These are phyloP conservation scores for Odontothrips loti DNA, from an alignment of 2,888 invertebrate genomes.

Conservation along the genomic window DNA sequence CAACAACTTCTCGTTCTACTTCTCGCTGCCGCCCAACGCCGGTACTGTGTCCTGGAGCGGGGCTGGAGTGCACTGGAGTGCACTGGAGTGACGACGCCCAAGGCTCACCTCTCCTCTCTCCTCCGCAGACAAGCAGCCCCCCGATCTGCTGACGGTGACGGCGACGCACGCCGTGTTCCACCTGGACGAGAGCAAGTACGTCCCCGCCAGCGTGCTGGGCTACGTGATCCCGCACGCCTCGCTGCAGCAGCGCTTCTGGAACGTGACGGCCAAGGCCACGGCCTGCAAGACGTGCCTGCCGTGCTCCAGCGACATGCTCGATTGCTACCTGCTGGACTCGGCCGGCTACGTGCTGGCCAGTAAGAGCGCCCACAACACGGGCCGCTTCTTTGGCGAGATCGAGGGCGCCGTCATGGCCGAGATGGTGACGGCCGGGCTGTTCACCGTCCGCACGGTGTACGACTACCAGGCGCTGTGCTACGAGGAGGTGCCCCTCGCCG, in stretches of 20 bases:
- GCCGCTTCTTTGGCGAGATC: constrained; percentile 80
- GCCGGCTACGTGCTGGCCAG: constrained; percentile 83
- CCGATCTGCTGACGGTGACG: constrained; percentile 56
- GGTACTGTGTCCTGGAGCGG: constrained; percentile 41
- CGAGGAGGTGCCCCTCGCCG: constrained; percentile 45
- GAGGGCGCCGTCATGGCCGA: constrained; percentile 72
- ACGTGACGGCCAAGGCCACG: constrained; percentile 58
- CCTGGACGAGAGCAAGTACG: constrained; percentile 66
- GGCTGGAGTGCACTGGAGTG: no score
- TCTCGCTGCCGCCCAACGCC: constrained; percentile 64
- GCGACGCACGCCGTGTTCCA: constrained; percentile 81
- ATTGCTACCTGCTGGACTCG: constrained; percentile 87
- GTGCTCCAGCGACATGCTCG: constrained; percentile 59
- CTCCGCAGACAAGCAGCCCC: constrained; percentile 39
- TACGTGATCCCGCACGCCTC: constrained; percentile 72
- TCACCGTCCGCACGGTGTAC: constrained; percentile 69
- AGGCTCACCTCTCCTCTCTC: neutral
- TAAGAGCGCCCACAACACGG: constrained; percentile 62
- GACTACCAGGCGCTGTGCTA: constrained; percentile 81
- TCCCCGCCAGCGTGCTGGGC: constrained; percentile 85
- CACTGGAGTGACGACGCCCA: no score
- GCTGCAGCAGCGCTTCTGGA: constrained; percentile 65
- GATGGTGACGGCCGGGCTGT: constrained; percentile 67
- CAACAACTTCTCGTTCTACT: constrained; percentile 69
- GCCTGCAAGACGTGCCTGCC: constrained; percentile 46